Percentiles rank a stretch among this genome's conserved stretches.
These are phyloP conservation scores for Melanotaenia duboulayi DNA, from an alignment of 2,113 vertebrate species.

Conservation along the genomic window DNA sequence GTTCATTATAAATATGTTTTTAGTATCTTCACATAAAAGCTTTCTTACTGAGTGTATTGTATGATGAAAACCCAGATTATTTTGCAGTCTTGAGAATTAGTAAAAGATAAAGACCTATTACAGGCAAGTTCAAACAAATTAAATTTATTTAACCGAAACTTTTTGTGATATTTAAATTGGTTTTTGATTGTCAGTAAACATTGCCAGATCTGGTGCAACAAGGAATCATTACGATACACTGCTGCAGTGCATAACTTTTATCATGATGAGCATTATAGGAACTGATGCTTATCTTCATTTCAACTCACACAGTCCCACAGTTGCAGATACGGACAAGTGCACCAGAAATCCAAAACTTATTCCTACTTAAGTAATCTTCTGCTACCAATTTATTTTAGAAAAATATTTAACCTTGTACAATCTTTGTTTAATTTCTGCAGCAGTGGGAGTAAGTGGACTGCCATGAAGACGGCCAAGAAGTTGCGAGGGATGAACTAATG, in stretches of 20 bases:
- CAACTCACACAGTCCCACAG: background rate
- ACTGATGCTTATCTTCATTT: background rate
- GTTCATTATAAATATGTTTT: background rate
- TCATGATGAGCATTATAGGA: background rate
- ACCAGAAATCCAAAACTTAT: background rate
- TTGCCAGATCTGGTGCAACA: background rate
- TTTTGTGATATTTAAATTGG: background rate
- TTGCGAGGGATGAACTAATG: background rate
- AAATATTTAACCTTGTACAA: background rate
- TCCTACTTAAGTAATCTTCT: background rate
- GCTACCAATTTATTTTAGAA: background rate
- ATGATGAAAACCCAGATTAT: constrained; percentile 8
- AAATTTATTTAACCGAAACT: constrained; percentile 11
- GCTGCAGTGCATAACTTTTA: background rate
- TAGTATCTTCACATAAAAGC: background rate
- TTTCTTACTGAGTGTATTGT: constrained; percentile 8
- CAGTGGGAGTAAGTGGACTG: background rate
- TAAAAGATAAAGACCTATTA: constrained; percentile 6
- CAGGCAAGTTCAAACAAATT: background rate
- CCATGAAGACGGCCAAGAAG: background rate
- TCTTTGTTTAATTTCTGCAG: background rate
- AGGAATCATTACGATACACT: background rate
- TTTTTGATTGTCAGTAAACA: background rate
- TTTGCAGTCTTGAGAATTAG: background rate
- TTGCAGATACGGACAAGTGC: background rate